Evolutionary conservation across 2,113 vertebrate genomes (phyloP), one percentile per base, ranked within the genome.

Genomic region (Ancistrus triradiatus): DNA sequence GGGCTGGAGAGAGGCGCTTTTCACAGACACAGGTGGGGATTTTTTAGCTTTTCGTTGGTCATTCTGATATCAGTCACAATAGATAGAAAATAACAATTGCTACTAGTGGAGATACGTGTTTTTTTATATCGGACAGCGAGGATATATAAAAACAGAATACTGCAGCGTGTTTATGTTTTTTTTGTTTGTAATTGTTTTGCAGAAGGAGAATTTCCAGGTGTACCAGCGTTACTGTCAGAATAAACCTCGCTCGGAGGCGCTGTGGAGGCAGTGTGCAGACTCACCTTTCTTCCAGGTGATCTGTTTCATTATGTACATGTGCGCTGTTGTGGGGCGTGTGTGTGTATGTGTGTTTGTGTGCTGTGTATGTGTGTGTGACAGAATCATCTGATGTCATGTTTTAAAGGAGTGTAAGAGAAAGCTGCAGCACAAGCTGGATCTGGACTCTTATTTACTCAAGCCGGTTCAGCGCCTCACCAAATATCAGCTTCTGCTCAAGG

Each of bases 201-300:
- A 99, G 95, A 87, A 92, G 62, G 87, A 91, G 44, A 90, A 95
- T 81, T 99, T 99, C 84, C 91, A 97, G 83, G 92, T 99, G 77
- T 99, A 99, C 27, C 88, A 95, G 73, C 91, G 91, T 19, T 99
- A 99, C 73, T 98, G 96, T 83, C 94, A 94, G 81, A 99, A 99
- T 81, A 99, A 99, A 73, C 92, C 93, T 17, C 88, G 82, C 38
- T 99, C 95, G 0, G 96, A 97, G 78, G 81, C 87, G 21, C 80
- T 98, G 40, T 99, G 95, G 96, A 87, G 88, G 74, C 93, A 95
- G 74, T 94, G 88, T 73, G 91, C 91, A 0, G 94, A 98, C 22
- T 94, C 91, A 0, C 77, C 80, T 27, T 99, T 99, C 78, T 98
- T 99, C 72, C 91, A 94, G 93, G 96, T 99, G 74, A 1, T 33